phyloP scores from a whole-genome alignment of 1,140 invertebrate genomes.

The Chymomyza costata region DNA sequence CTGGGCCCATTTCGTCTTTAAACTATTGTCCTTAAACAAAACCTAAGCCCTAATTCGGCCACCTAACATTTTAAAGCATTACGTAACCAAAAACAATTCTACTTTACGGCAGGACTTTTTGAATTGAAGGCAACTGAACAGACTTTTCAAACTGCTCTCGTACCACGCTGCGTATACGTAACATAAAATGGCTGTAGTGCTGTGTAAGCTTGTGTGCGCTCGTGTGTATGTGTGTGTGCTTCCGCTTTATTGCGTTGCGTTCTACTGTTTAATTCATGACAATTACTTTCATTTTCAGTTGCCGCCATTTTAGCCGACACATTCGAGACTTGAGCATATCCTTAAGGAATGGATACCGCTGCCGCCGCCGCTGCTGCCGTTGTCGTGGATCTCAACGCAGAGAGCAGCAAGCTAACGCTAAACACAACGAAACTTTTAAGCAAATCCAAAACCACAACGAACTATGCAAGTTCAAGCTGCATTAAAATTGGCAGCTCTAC shows the following conservation, averaged over 20 bases:
- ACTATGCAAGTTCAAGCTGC: not conserved
- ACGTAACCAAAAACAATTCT: too few relatives aligned
- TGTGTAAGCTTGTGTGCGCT: not conserved
- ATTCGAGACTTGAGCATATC: constrained; percentile 4
- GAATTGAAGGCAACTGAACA: too few relatives aligned
- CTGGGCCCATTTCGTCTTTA: too few relatives aligned
- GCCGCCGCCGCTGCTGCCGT: constrained; percentile 59
- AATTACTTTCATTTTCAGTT: constrained; percentile 45
- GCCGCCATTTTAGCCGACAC: constrained; percentile 32
- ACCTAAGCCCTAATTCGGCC: too few relatives aligned
- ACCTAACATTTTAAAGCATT: too few relatives aligned
- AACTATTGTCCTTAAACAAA: too few relatives aligned
- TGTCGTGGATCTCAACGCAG: constrained; percentile 52
- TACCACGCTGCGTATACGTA: constrained; percentile 51
- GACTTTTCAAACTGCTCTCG: too few relatives aligned
- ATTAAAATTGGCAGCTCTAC: constrained; percentile 2
- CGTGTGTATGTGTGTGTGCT: constrained; percentile 3
- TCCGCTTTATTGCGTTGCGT: constrained; percentile 27
- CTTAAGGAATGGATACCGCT: constrained; percentile 54
- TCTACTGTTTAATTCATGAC: constrained; percentile 49
- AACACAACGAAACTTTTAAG: constrained; percentile 23
- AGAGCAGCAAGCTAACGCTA: constrained; percentile 31
- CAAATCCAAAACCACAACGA: constrained; percentile 24
- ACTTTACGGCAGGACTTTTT: too few relatives aligned
- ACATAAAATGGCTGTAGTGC: constrained; percentile 29